Evolutionary conservation across 2,113 vertebrate genomes (phyloP).

Genomic region (Strix uralensis): DNA sequence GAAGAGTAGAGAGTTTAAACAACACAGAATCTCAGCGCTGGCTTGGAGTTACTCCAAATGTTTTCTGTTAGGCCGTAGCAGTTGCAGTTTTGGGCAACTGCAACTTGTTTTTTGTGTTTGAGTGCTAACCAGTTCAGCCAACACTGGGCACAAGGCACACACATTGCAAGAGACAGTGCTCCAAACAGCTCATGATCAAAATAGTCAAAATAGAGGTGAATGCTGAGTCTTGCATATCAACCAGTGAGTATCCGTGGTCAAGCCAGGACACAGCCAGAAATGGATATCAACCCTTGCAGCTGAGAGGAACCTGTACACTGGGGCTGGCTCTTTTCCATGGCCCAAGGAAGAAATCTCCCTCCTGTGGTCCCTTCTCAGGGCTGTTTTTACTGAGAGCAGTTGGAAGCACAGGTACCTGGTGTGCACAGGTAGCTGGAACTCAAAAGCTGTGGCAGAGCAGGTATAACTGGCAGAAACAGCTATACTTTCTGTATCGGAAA

Average conservation of each 20-base stretch:
- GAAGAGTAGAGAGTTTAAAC: not conserved
- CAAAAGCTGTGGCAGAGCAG: not conserved
- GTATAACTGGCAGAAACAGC: not conserved
- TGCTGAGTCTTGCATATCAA: accelerated
- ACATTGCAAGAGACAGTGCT: not conserved
- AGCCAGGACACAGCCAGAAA: not conserved
- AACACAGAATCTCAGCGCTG: not conserved
- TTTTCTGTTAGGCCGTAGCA: not conserved
- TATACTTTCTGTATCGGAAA: not conserved
- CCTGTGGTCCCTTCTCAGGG: not conserved
- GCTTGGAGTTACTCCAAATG: not conserved
- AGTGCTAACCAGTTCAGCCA: not conserved
- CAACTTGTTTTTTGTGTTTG: not conserved
- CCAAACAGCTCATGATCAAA: not conserved
- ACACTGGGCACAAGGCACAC: not conserved
- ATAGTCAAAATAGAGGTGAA: not conserved
- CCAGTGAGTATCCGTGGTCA: not conserved
- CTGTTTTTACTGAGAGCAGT: not conserved
- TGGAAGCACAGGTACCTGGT: not conserved
- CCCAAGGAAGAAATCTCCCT: not conserved
- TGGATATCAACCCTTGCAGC: not conserved
- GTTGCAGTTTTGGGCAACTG: not conserved
- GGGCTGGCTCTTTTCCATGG: not conserved
- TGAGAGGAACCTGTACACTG: not conserved
- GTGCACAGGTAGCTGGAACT: not conserved